Base-by-base conservation (phyloP, 2,888 invertebrate genomes). In the Spodoptera picta region DNA sequence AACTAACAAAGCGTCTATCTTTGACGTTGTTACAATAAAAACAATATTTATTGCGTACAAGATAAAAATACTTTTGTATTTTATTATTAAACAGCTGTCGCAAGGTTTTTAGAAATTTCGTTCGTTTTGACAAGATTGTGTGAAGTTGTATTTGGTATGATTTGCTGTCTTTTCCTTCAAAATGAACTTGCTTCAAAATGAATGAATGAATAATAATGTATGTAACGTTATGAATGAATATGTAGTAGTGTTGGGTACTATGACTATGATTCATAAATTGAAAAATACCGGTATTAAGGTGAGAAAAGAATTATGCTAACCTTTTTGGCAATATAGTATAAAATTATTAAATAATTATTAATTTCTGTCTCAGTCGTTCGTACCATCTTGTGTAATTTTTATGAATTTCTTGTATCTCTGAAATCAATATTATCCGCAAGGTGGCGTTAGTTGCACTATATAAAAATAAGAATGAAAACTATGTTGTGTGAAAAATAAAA, bases 51-150 rank as follows among this genome's bases (percentile, higher is more conserved):
- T 60, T 72, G 59, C 61, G 57, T 52, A 65, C 64, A 66, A 65
- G 79, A 75, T 79, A 81, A 80, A 80, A 81, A 81, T 72, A 78
- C 73, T 79, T 77, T 75, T 78, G 73, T 77, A 66, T 36, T 36
- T 36, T 36, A 76, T 76, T 44, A 41, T 60, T 52, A 63, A 77
- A 79, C 81, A 75, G 77, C 73, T 81, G 79, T 70, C 48, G 64
- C 58, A 65, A 69, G 62, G 64, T 53, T 75, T 77, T 67, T 67
- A 65, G 60, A 72, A 79, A 78, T 80, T 80, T 60, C 65, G 66
- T 77, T 77, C 73, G 74, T 69, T 79, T 79, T 79, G 80, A 79
- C 77, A 77, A 77, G 50, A 69, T 58, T 57, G 55, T 55, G 41
- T 41, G 23, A 54, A 55, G 45, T 69, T 69, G 58, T 45, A 57